These are phyloP conservation scores for Trachelus iudaicus DNA, from an alignment of 2,888 invertebrate genomes.

Conservation along the genomic window DNA sequence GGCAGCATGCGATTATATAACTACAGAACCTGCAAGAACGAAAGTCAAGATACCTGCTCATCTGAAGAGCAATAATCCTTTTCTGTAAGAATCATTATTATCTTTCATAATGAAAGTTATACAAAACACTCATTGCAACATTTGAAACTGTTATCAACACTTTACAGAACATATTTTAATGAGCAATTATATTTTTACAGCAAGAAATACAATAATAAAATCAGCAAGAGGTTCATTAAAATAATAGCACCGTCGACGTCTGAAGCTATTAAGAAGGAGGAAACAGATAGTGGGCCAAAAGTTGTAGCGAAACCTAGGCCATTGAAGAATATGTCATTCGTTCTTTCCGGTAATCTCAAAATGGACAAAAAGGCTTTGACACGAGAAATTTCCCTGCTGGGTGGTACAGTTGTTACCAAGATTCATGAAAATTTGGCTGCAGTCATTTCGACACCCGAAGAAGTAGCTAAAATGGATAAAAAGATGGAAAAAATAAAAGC, in stretches of 20 bases:
- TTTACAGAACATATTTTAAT: slow-evolving; percentile 7
- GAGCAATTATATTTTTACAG: slow-evolving; percentile 46
- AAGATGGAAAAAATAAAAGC: slow-evolving; percentile 76
- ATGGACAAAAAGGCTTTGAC: slow-evolving; percentile 74
- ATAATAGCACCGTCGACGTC: slow-evolving; percentile 66
- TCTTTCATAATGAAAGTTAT: background rate
- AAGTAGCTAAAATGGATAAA: slow-evolving; percentile 75
- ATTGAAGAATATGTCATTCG: slow-evolving; percentile 83
- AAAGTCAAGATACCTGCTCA: slow-evolving; percentile 77
- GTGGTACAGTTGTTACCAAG: slow-evolving; percentile 79
- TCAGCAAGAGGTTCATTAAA: slow-evolving; percentile 71
- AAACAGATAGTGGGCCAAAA: slow-evolving; percentile 70
- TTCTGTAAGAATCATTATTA: slow-evolving; percentile 66
- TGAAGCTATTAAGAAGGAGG: slow-evolving; percentile 67
- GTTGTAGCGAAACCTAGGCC: slow-evolving; percentile 74
- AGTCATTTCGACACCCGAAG: slow-evolving; percentile 77
- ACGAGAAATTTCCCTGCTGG: slow-evolving; percentile 76
- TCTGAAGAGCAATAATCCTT: slow-evolving; percentile 69
- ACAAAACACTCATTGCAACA: background rate
- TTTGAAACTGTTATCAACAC: background rate
- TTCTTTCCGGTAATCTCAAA: slow-evolving; percentile 72
- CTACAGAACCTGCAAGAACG: slow-evolving; percentile 78
- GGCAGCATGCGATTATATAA: slow-evolving; percentile 84
- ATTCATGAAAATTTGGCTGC: slow-evolving; percentile 77
- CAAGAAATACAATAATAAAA: slow-evolving; percentile 72